Evolutionary conservation across 1,140 invertebrate genomes (phyloP), one percentile per base, ranked within the genome.

Genomic region (Zaprionus camerounensis): DNA sequence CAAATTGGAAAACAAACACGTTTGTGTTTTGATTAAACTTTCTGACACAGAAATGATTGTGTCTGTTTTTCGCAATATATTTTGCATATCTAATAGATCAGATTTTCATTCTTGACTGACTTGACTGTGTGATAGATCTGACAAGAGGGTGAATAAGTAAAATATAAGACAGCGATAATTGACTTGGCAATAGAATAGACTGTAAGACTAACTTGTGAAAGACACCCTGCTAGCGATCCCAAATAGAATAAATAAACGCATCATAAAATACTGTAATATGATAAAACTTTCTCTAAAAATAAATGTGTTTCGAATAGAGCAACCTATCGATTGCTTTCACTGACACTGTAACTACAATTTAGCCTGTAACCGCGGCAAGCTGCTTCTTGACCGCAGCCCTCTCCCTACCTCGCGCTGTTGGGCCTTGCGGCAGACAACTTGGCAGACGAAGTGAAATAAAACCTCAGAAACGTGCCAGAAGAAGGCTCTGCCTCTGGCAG

Each of bases 1-100:
- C 46, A 81, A 84, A 84, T 81, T 80, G 71, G 72, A 84, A 80
- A 77, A 53, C 69, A 83, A 84, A 80, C 51, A 34, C 64, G 34
- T 36, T 76, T 80, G 58, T 28, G 66, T 84, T 83, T 80, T 83
- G 76, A 77, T 83, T 73, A 77, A 83, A 80, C 78, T 76, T 83
- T 68, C 66, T 66, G 76, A 57, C 64, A 57, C 38, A 46, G 24
- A 68, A 72, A 66, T 61, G 66, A 56, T 73, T 74, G 65, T 71
- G 66, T 3, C 9, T 34, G 7, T 34, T 3, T 34, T 24, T 51
- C 53, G 5, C 7, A 3, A 46, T 46, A 46, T 46, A 11, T 56
- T 78, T 55, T 83, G 49, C 62, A 76, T 84, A 53, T 80, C 26
- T 69, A 64, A 80, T 80, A 55, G 62, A 41, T 53, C 31, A 38